phyloP scores from a whole-genome alignment of 2,113 vertebrate genomes.

The Mirounga angustirostris region DNA sequence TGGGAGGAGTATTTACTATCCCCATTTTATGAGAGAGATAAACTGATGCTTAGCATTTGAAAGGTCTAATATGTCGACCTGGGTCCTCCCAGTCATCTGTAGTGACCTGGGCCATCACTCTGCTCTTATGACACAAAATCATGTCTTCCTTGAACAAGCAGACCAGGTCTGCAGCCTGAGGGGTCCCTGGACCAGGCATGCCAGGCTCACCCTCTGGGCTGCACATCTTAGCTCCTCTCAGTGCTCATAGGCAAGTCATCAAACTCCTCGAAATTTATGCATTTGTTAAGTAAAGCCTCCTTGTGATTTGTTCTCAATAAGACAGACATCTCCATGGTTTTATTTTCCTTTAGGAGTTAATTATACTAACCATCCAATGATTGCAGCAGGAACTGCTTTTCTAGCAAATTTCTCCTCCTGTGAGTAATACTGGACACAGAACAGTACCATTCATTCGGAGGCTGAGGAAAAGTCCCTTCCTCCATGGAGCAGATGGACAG shows the following conservation, averaged over 20 bases:
- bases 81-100: neutral
- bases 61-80: neutral
- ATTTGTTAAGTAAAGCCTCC: neutral
- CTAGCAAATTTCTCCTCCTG: neutral
- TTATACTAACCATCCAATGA: neutral
- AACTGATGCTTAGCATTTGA: neutral
- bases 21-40: neutral
- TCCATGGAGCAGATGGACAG: neutral
- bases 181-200: neutral
- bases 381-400: neutral
- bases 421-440: neutral
- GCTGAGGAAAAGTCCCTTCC: neutral
- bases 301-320: neutral
- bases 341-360: neutral
- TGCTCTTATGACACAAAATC: neutral
- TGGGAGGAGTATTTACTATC: neutral
- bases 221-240: neutral
- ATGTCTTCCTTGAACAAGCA: neutral
- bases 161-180: neutral
- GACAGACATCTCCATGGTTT: neutral
- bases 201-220: neutral
- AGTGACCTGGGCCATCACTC: neutral
- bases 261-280: neutral
- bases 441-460: neutral
- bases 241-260: neutral